A percentile compares a stretch with the other conserved stretches of the same genome.
These are phyloP conservation scores for Myotis davidii DNA, from an alignment of 2,113 vertebrate genomes.

Conservation along the genomic window DNA sequence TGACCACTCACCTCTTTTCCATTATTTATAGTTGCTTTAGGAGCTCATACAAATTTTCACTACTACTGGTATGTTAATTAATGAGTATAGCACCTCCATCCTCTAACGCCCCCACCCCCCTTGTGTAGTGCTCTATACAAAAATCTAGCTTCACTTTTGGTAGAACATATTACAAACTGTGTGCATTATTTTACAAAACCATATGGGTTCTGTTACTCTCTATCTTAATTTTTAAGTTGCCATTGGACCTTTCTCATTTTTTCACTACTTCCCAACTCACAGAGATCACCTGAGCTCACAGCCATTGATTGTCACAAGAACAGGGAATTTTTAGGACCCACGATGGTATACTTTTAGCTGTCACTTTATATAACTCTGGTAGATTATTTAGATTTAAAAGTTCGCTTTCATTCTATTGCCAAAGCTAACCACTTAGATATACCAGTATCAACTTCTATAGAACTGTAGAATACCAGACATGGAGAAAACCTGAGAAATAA, in stretches of 20 bases:
- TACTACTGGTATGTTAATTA: not conserved
- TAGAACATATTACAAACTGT: not conserved
- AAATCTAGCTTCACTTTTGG: not conserved
- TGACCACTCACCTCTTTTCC: not conserved
- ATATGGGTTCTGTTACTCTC: not conserved
- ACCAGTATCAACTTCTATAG: not conserved
- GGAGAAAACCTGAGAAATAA: not conserved
- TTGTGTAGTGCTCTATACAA: not conserved
- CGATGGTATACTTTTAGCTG: not conserved
- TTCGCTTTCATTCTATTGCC: not conserved
- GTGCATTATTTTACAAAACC: not conserved
- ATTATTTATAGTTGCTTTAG: not conserved
- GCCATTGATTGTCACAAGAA: not conserved
- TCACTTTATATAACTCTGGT: not conserved
- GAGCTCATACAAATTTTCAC: not conserved
- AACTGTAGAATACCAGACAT: not conserved
- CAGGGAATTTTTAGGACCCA: not conserved
- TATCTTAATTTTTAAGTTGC: not conserved
- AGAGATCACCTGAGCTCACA: not conserved
- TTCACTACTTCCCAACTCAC: not conserved
- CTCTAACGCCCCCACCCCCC: not conserved
- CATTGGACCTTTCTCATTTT: not conserved
- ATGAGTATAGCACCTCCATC: too few relatives aligned
- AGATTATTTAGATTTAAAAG: constrained; percentile 16
- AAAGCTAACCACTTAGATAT: not conserved